phyloP scores from a whole-genome alignment of 2,113 vertebrate genomes.

The Chaetura pelagica region DNA sequence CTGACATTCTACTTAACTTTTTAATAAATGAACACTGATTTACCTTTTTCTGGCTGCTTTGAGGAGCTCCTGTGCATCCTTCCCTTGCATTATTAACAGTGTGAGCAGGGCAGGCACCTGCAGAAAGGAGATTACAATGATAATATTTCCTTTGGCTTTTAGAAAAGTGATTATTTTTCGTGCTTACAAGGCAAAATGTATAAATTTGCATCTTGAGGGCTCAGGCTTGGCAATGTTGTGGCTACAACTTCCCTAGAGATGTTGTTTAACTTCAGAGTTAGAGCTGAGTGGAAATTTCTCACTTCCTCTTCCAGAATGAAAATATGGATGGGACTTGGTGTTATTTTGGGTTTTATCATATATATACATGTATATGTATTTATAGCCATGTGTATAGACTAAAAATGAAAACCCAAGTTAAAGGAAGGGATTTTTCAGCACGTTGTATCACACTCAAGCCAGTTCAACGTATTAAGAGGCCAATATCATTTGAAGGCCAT shows the following conservation, averaged over 20 bases:
- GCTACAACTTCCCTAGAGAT: slow-evolving; percentile 1
- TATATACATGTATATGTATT: accelerated
- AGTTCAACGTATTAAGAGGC: background rate
- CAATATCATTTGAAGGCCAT: accelerated
- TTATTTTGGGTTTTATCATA: background rate
- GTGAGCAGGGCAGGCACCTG: background rate
- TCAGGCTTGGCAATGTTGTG: background rate
- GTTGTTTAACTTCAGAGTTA: background rate
- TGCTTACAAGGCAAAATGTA: background rate
- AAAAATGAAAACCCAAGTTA: background rate
- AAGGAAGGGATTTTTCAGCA: background rate
- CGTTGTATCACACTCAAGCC: accelerated
- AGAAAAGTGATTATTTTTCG: background rate
- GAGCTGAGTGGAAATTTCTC: slow-evolving; percentile 25
- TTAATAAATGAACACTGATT: background rate
- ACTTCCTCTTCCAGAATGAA: slow-evolving; percentile 20
- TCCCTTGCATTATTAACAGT: background rate
- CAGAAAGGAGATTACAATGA: background rate
- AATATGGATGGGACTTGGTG: background rate
- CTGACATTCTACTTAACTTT: background rate
- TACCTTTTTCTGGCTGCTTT: background rate
- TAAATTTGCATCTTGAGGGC: background rate
- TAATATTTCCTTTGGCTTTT: background rate
- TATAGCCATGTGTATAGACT: background rate
- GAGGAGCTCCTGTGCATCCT: background rate